Base-by-base conservation (phyloP, 1,140 invertebrate species). In the Campoletis sonorensis region DNA sequence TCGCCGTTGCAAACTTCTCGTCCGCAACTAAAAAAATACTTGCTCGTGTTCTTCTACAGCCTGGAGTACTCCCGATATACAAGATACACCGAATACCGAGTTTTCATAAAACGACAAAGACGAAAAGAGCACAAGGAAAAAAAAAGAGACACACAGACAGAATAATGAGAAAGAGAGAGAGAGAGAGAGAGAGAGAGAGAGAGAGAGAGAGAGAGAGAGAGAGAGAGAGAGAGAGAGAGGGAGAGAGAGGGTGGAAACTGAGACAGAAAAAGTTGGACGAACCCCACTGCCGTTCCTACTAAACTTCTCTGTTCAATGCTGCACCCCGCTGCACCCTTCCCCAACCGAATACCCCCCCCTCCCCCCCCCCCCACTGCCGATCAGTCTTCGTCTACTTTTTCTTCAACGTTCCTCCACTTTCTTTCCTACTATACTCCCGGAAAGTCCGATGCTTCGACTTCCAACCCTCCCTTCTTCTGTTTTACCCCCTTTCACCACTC, bases 221-320 rank as follows among this genome's bases (percentile, higher is more conserved):
- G 30, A n/a, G 67, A 1, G 51, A 27, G 23, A 3, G 23, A 13
- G 13, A 23, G 23, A n/a, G 58, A 61, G 21, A 23, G 30, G 30
- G 30, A 7, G 58, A n/a, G 21, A 10, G 58, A n/a, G 58, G 21
- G 0, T 3, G 23, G 10, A 23, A 67, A 23, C 21, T 13, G 61
- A 67, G 27, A 70, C 30, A 40, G 54, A 16, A 30, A 70, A 70
- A 37, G 67, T 33, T 37, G 67, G 67, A 15, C 27, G 0, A 75
- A 16, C 18, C 72, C 21, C 72, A 23, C 72, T 21, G 51, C 16
- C 51, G 51, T 7, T 64, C 1, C 61, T 26, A 64, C 40, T 27
- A 27, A 70, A 71, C 27, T 26, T 54, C 26, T 58, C 67, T 82
- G 64, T 72, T 83, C 79, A 78, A 83, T 64, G 76, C 81, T 13